Evolutionary conservation across 2,888 invertebrate species (phyloP).

Genomic region (Blera fallax): DNA sequence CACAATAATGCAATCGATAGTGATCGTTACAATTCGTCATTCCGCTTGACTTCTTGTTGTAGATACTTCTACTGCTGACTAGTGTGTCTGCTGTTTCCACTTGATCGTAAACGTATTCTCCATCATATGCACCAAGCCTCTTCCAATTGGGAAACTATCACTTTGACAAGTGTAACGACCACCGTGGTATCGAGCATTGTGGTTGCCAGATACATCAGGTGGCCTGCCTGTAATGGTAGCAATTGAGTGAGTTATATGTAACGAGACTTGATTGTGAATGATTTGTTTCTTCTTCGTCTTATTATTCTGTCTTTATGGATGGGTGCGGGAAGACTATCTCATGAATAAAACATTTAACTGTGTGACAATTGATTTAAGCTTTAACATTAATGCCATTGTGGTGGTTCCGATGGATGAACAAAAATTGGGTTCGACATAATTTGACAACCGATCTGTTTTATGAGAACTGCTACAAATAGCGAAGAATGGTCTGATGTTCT

Average conservation of each 20-base stretch:
- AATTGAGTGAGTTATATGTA: conserved; percentile 54
- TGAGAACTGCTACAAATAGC: not conserved
- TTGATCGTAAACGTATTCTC: not conserved
- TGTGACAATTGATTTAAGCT: conserved; percentile 49
- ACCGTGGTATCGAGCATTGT: conserved; percentile 39
- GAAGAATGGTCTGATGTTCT: not conserved
- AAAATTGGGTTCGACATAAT: conserved; percentile 38
- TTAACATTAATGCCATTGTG: not conserved
- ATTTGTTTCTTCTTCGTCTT: conserved; percentile 21
- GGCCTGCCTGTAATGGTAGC: too few relatives aligned
- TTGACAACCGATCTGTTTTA: conserved; percentile 21
- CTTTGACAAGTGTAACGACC: conserved; percentile 66
- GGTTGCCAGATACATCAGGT: conserved; percentile 28
- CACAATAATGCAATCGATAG: conserved; percentile 42
- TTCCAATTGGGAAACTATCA: conserved; percentile 47
- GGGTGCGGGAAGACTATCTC: conserved; percentile 45
- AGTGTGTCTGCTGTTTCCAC: not conserved
- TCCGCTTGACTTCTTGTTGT: not conserved
- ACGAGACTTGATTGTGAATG: conserved; percentile 25
- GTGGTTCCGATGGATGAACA: conserved; percentile 44
- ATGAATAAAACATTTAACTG: conserved; percentile 63
- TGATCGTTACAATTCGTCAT: conserved; percentile 25
- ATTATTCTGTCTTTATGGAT: not conserved
- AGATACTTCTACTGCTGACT: not conserved
- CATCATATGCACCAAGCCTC: not conserved